Conservation (phyloP, 2,797 vertebrate genomes). For the Epinephelus awoara region DNA sequence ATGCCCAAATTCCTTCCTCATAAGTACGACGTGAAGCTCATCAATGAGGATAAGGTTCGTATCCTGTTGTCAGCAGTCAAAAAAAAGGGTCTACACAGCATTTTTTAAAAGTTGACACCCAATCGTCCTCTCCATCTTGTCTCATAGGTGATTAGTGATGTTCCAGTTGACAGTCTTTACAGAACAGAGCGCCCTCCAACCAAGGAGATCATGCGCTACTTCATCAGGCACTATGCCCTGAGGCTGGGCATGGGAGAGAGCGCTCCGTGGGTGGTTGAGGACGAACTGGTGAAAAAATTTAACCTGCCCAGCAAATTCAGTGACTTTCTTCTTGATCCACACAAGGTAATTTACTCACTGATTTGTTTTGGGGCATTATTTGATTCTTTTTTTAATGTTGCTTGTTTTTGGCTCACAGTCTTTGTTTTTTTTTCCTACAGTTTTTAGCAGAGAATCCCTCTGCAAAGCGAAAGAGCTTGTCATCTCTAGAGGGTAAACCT, state of each 20-base stretch:
- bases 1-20: conserved; percentile 98
- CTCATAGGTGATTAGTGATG: conserved; percentile 93
- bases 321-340: conserved; percentile 96
- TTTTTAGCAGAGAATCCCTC: conserved; percentile 96
- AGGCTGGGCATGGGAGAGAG: conserved; percentile 95
- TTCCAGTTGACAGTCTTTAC: conserved; percentile 93
- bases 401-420: background rate
- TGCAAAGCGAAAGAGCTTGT: conserved; percentile 91
- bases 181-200: conserved; percentile 97
- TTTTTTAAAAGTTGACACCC: background rate
- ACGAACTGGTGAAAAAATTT: conserved; percentile 96
- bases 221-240: conserved; percentile 94
- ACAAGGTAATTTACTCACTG: conserved; percentile 88
- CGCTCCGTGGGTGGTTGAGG: conserved; percentile 98
- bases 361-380: background rate
- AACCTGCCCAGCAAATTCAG: conserved; percentile 97
- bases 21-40: conserved; percentile 96
- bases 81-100: background rate
- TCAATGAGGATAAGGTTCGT: conserved; percentile 95
- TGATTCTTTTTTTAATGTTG: background rate
- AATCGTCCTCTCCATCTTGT: background rate
- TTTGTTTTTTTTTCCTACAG: conserved; percentile 71
- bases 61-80: background rate
- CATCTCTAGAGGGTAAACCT: conserved; percentile 91
- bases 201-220: conserved; percentile 99